These are phyloP conservation scores for Lysiphlebus fabarum DNA, from an alignment of 1,140 invertebrate genomes.

Conservation along the genomic window DNA sequence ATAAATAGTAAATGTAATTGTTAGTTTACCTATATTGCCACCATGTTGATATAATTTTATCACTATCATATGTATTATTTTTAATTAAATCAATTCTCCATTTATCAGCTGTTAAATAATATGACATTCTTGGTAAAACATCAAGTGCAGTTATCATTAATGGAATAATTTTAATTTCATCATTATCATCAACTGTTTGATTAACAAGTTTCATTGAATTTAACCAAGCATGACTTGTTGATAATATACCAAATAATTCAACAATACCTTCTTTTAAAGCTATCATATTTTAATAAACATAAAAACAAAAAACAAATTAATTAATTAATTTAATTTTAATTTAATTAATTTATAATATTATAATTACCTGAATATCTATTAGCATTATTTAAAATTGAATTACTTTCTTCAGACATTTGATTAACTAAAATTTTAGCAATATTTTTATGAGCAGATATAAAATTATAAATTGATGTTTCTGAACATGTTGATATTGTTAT, in stretches of 20 bases:
- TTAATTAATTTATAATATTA: conserved; percentile 2
- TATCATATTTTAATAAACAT: conserved; percentile 25
- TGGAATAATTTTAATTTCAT: conserved; percentile 36
- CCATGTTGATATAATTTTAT: conserved; percentile 41
- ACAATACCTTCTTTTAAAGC: conserved; percentile 41
- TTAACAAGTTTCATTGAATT: conserved; percentile 31
- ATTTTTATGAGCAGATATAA: conserved; percentile 59
- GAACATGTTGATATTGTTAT: conserved; percentile 58
- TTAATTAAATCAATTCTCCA: conserved; percentile 60
- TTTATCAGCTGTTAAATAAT: conserved; percentile 59
- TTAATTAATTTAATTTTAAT: conserved; percentile 14
- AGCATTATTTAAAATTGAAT: conserved; percentile 57
- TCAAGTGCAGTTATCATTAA: conserved; percentile 44
- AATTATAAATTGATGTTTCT: conserved; percentile 56
- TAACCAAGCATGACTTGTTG: conserved; percentile 43
- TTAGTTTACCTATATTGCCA: conserved; percentile 53
- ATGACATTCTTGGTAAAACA: conserved; percentile 53
- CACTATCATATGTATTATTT: conserved; percentile 43
- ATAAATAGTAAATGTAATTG: conserved; percentile 23
- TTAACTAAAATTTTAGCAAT: conserved; percentile 55
- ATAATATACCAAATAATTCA: conserved; percentile 43
- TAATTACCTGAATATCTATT: conserved; percentile 58
- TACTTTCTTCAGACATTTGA: conserved; percentile 52
- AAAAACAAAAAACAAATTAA: neutral
- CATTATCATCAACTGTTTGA: conserved; percentile 24